Percentiles rank a stretch among this genome's conserved stretches.
phyloP scores from a whole-genome alignment of 2,797 vertebrate genomes.

The Pseudochirops cupreus region DNA sequence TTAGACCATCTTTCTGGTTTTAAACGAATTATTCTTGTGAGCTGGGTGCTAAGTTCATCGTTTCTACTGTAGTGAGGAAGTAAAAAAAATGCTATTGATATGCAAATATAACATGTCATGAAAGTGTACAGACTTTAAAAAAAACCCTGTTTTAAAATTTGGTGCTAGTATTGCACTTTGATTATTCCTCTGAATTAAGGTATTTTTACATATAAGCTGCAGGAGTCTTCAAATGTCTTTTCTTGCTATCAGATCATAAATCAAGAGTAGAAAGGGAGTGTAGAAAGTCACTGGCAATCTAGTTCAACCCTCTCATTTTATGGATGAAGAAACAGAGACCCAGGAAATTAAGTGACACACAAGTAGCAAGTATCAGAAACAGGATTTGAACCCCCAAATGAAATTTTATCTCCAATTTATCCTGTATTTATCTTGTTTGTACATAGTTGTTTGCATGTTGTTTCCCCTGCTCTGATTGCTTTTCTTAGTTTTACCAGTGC shows the following conservation, averaged over 20 bases:
- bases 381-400: neutral
- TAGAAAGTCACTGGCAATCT: neutral
- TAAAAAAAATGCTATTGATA: neutral
- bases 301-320: neutral
- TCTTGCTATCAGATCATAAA: neutral
- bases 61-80: neutral
- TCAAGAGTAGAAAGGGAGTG: neutral
- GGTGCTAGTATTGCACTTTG: neutral
- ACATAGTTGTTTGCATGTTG: neutral
- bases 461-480: neutral
- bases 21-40: neutral
- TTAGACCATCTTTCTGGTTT: neutral
- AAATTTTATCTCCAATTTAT: neutral
- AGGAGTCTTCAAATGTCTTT: neutral
- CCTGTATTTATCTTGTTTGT: neutral
- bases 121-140: neutral
- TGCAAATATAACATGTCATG: neutral
- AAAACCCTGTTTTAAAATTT: neutral
- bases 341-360: neutral
- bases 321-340: neutral
- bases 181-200: neutral
- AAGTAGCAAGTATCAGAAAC: neutral
- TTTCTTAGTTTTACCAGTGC: neutral
- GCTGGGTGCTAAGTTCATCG: neutral
- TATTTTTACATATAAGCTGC: neutral